A percentile compares a stretch with the other conserved stretches of the same genome.
Evolutionary conservation across 1,140 invertebrate species (phyloP).

Genomic region (Neoseiulus cucumeris): DNA sequence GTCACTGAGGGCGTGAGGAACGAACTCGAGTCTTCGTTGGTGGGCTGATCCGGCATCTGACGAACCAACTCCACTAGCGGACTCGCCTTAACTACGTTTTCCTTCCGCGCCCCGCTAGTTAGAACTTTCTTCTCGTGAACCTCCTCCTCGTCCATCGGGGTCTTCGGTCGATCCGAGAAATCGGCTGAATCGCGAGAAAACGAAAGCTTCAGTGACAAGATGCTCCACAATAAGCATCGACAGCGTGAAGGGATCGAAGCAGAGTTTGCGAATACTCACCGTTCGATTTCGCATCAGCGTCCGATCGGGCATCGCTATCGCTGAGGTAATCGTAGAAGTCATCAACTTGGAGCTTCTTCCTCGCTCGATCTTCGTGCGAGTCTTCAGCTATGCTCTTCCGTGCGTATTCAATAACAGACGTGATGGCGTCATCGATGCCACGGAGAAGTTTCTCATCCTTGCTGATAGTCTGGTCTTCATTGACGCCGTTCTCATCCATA

Average conservation of each 20-base stretch:
- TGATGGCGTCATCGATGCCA: not conserved
- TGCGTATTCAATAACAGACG: not conserved
- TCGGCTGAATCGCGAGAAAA: no score
- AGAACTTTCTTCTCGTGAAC: no score
- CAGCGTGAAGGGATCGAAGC: no score
- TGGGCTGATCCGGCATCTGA: not conserved
- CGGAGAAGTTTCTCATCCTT: not conserved
- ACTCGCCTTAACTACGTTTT: no score
- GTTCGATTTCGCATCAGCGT: not conserved
- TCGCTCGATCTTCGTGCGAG: not conserved
- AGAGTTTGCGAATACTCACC: not conserved
- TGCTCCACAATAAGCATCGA: no score
- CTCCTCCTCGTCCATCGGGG: no score
- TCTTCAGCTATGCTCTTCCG: not conserved
- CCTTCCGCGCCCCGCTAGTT: no score
- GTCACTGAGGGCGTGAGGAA: slow-evolving; percentile 3
- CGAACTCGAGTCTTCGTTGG: not conserved
- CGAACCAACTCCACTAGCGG: not conserved
- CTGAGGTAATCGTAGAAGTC: not conserved
- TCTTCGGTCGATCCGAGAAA: no score
- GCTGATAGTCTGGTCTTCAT: not conserved
- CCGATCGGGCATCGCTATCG: not conserved
- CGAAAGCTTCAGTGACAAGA: no score
- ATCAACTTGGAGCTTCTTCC: not conserved
- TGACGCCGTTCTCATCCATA: not conserved